Evolutionary conservation across 2,888 invertebrate genomes (phyloP).

Genomic region (Zaprionus bogoriensis): DNA sequence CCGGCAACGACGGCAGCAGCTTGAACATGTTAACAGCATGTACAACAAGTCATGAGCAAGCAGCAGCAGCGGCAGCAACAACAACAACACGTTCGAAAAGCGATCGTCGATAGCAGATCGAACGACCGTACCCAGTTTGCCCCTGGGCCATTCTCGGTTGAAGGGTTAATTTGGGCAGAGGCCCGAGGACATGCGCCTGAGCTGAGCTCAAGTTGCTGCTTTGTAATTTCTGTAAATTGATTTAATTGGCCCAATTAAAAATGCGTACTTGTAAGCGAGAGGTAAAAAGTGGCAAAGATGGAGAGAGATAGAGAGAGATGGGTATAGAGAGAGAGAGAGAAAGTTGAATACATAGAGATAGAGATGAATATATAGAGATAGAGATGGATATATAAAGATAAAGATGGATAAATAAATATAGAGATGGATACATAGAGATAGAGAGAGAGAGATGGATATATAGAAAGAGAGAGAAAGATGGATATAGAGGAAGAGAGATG

Average conservation of each 20-base stretch:
- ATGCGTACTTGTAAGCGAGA: constrained; percentile 41
- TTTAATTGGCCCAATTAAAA: constrained; percentile 74
- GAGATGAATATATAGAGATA: too few relatives aligned
- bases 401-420: too few relatives aligned
- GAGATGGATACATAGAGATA: too few relatives aligned
- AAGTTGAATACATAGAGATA: too few relatives aligned
- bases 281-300: constrained; percentile 20
- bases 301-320: background rate
- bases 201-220: constrained; percentile 27
- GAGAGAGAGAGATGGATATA: too few relatives aligned
- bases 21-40: constrained; percentile 74
- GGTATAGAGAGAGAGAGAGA: background rate
- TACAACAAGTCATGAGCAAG: constrained; percentile 63
- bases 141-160: constrained; percentile 22
- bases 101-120: constrained; percentile 33
- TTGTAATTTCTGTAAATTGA: constrained; percentile 76
- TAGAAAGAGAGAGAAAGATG: too few relatives aligned
- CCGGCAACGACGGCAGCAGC: constrained; percentile 10
- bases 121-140: background rate
- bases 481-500: too few relatives aligned
- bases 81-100: too few relatives aligned
- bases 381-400: too few relatives aligned
- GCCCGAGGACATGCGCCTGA: constrained; percentile 42
- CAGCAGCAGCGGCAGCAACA: too few relatives aligned
- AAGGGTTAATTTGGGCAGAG: constrained; percentile 56